Conservation (phyloP, 2,797 vertebrate genomes). For the Gadopsis bispinosus region DNA sequence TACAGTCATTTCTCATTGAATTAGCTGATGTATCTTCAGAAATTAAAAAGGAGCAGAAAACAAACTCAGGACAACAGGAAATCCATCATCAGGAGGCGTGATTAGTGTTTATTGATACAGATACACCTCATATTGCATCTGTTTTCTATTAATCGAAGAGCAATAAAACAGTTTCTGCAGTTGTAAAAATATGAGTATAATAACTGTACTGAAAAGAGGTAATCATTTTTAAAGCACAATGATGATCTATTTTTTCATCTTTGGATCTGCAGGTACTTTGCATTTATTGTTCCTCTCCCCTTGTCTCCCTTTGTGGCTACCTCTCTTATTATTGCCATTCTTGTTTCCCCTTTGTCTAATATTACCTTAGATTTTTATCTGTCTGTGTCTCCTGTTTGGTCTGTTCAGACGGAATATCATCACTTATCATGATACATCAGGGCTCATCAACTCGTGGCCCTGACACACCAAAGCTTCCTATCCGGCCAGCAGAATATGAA, state of each 20-base stretch:
- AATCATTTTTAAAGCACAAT: neutral
- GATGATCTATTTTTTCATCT: slow-evolving; percentile 14
- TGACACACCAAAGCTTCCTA: no score
- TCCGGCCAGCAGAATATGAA: no score
- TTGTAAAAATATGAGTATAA: neutral
- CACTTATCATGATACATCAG: slow-evolving; percentile 42
- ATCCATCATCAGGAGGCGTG: slow-evolving; percentile 3
- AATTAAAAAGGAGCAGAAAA: neutral
- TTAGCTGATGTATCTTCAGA: slow-evolving; percentile 6
- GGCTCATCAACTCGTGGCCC: slow-evolving; percentile 12
- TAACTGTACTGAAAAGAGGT: slow-evolving; percentile 10
- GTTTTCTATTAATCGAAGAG: slow-evolving; percentile 24
- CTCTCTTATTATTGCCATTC: slow-evolving; percentile 9
- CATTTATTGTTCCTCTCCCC: neutral
- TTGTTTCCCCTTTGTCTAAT: slow-evolving; percentile 24
- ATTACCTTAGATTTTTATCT: slow-evolving; percentile 12
- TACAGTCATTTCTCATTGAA: slow-evolving; percentile 26
- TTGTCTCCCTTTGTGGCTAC: neutral
- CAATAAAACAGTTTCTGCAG: neutral
- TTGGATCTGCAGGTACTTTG: neutral
- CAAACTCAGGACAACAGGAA: slow-evolving; percentile 23
- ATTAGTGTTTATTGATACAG: slow-evolving; percentile 13
- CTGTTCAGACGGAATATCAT: slow-evolving; percentile 22
- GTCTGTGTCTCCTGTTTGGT: slow-evolving; percentile 11
- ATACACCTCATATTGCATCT: neutral